Conservation (phyloP, 2,888 invertebrate genomes). For the Xestia rhomboidea region DNA sequence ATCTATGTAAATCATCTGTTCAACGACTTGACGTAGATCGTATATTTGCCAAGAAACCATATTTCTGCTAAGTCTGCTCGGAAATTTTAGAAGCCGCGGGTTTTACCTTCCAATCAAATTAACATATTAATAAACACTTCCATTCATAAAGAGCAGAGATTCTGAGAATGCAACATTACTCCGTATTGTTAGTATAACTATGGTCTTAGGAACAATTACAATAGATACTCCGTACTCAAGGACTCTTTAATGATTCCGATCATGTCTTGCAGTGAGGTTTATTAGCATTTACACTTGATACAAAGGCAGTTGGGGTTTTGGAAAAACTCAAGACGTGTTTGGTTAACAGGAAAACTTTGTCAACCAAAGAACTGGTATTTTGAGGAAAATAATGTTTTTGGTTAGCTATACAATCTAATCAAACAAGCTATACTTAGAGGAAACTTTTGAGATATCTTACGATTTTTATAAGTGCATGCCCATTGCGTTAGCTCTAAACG, state of each 20-base stretch:
- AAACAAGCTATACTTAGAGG: no score
- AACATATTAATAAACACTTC: slow-evolving; percentile 40
- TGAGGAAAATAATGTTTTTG: slow-evolving; percentile 4
- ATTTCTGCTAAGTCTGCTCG: neutral
- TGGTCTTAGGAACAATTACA: slow-evolving; percentile 25
- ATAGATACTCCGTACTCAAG: slow-evolving; percentile 26
- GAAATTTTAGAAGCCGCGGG: slow-evolving; percentile 37
- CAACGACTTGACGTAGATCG: slow-evolving; percentile 5
- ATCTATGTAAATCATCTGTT: slow-evolving; percentile 8
- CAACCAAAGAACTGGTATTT: neutral
- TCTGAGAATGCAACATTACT: slow-evolving; percentile 37
- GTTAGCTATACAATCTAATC: neutral
- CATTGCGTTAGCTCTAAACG: neutral
- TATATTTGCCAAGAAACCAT: slow-evolving; percentile 7
- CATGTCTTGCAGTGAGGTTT: slow-evolving; percentile 15
- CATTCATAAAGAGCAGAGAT: slow-evolving; percentile 25
- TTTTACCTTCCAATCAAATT: slow-evolving; percentile 50
- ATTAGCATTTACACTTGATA: slow-evolving; percentile 42
- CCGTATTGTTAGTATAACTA: slow-evolving; percentile 12
- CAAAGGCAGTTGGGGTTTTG: slow-evolving; percentile 25
- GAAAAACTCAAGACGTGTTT: slow-evolving; percentile 45
- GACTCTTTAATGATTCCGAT: slow-evolving; percentile 18
- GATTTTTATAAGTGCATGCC: neutral
- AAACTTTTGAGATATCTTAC: neutral
- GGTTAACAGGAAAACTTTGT: slow-evolving; percentile 43